Evolutionary conservation across 2,113 vertebrate genomes (phyloP).

Genomic region (Hyla sarda): DNA sequence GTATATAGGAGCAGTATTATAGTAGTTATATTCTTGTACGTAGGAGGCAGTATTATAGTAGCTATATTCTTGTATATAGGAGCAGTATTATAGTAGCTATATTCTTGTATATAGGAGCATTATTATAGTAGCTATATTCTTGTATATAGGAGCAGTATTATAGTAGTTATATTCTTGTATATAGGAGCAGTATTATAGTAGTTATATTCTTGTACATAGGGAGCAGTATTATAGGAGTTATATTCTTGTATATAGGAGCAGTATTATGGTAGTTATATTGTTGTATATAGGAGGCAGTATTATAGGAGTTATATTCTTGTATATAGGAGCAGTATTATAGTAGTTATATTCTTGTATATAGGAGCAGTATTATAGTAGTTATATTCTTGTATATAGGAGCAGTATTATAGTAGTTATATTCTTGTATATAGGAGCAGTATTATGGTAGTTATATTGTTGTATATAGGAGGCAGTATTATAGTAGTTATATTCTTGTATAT

Average conservation of each 20-base stretch:
- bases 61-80: background rate
- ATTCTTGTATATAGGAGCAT: background rate
- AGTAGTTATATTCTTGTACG: constrained; percentile 2
- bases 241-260: background rate
- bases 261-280: background rate
- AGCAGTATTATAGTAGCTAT: background rate
- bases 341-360: constrained; percentile 12
- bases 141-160: constrained; percentile 9
- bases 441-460: background rate
- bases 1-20: constrained; percentile 6
- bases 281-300: background rate
- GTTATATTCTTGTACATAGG: constrained; percentile 5
- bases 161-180: constrained; percentile 13
- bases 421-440: background rate
- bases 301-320: constrained; percentile 2
- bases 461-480: background rate
- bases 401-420: constrained; percentile 3
- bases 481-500: background rate
- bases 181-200: constrained; percentile 15
- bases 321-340: constrained; percentile 12
- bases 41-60: background rate
- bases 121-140: constrained; percentile 5
- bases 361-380: constrained; percentile 13
- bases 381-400: background rate
- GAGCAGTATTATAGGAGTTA: background rate